Conservation (phyloP, 35 echinoderm and acorn worm genomes). For the Nesometra sesokonis region DNA sequence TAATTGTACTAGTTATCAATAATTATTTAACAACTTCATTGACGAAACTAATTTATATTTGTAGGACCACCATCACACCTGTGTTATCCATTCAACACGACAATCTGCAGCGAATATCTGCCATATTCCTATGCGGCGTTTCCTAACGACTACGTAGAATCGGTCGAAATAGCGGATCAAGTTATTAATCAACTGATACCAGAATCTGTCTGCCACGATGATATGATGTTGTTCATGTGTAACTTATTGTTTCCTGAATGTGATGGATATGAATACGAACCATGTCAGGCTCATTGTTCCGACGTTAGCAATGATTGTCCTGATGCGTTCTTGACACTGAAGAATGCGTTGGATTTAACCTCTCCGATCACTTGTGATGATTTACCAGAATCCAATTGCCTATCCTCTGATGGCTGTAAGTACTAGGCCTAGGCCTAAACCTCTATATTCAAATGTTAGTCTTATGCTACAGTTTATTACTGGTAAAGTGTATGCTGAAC, state of each 20-base stretch:
- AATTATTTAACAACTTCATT: too few species aligned
- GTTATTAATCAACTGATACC: neutral
- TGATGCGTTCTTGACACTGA: neutral
- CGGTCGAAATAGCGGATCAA: neutral
- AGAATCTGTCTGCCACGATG: neutral
- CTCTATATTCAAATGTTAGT: too few species aligned
- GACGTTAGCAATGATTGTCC: neutral
- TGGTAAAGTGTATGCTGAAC: too few species aligned
- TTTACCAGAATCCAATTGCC: neutral
- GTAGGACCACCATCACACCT: neutral
- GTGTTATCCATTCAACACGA: neutral
- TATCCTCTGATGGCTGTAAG: neutral
- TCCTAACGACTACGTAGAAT: neutral
- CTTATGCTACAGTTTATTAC: too few species aligned
- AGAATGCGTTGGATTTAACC: neutral
- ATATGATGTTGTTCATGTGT: neutral
- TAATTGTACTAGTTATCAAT: too few species aligned
- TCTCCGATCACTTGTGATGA: neutral
- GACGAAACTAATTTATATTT: neutral
- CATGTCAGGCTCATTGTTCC: neutral
- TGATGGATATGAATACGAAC: neutral
- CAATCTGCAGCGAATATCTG: neutral
- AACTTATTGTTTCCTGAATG: neutral
- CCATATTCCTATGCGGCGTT: neutral
- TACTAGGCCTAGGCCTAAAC: too few species aligned